Evolutionary conservation across 1,140 invertebrate species (phyloP).

Genomic region (Zaprionus gabonicus): DNA sequence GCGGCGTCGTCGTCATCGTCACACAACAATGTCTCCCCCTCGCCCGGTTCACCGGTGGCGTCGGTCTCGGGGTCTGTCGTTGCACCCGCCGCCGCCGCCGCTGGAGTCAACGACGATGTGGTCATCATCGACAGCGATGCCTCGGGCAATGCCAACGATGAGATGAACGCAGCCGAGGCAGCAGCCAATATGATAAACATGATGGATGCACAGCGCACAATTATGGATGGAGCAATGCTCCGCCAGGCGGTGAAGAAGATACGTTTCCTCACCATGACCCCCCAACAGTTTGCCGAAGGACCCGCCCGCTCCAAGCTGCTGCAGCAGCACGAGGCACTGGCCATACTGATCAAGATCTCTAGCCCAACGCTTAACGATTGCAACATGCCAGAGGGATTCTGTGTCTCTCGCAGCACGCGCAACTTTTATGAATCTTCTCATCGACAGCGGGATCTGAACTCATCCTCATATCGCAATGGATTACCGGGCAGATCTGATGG

Average conservation of each 20-base stretch:
- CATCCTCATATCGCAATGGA: slow-evolving; percentile 50
- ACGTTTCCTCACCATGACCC: slow-evolving; percentile 90
- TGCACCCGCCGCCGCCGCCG: background rate
- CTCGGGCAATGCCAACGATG: slow-evolving; percentile 59
- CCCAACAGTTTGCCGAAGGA: slow-evolving; percentile 92
- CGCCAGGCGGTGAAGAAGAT: slow-evolving; percentile 88
- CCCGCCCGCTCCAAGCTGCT: slow-evolving; percentile 90
- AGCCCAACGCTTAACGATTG: slow-evolving; percentile 86
- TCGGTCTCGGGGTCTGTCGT: background rate
- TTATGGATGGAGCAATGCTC: slow-evolving; percentile 69
- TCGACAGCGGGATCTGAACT: slow-evolving; percentile 58
- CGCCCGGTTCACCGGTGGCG: slow-evolving; percentile 10
- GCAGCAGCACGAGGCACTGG: slow-evolving; percentile 90
- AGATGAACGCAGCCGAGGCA: slow-evolving; percentile 39
- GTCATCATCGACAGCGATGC: slow-evolving; percentile 78
- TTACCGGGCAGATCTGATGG: background rate
- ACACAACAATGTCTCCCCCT: slow-evolving; percentile 21
- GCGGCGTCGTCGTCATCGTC: background rate
- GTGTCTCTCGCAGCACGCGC: slow-evolving; percentile 84
- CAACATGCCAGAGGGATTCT: slow-evolving; percentile 89
- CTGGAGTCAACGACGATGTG: slow-evolving; percentile 50
- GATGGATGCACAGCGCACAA: slow-evolving; percentile 75
- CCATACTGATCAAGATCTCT: slow-evolving; percentile 92
- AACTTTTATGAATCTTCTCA: slow-evolving; percentile 72
- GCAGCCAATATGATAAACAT: slow-evolving; percentile 69